phyloP scores from a whole-genome alignment of 1,140 invertebrate genomes.

The Hyles euphorbiae region DNA sequence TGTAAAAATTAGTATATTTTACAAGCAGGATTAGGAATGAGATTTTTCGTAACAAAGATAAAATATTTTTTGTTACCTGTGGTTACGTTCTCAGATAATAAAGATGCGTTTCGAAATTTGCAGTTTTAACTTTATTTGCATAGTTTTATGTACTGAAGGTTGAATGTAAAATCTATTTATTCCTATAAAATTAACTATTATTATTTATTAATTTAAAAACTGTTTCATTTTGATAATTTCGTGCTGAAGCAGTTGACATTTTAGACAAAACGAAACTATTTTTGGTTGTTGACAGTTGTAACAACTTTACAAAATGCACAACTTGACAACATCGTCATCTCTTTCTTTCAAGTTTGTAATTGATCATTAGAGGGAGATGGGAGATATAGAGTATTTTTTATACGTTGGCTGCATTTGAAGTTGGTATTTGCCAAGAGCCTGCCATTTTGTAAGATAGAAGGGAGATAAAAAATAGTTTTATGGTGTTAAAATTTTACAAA shows the following conservation, averaged over 20 bases:
- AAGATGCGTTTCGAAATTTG: too few relatives aligned
- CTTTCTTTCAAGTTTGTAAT: conserved; percentile 12
- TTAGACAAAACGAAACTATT: conserved; percentile 37
- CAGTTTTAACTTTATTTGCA: too few relatives aligned
- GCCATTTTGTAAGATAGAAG: conserved; percentile 75
- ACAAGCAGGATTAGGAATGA: too few relatives aligned
- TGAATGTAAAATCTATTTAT: too few relatives aligned
- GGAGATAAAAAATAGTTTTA: conserved; percentile 76
- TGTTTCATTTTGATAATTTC: neutral
- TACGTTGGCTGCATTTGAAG: conserved; percentile 55
- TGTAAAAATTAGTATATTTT: too few relatives aligned
- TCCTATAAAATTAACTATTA: neutral
- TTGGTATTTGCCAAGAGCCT: conserved; percentile 74
- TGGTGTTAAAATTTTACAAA: conserved; percentile 73
- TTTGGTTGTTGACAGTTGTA: conserved; percentile 53
- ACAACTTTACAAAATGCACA: conserved; percentile 35
- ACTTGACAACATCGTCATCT: conserved; percentile 29
- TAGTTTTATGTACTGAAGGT: too few relatives aligned
- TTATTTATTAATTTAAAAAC: neutral
- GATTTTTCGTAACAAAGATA: too few relatives aligned
- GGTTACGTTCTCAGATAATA: too few relatives aligned
- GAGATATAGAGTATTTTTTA: conserved; percentile 29
- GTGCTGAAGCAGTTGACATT: conserved; percentile 1
- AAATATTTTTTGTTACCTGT: too few relatives aligned
- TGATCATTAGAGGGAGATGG: conserved; percentile 35